phyloP scores from a whole-genome alignment of 2,113 vertebrate species.

The Otolemur garnettii region DNA sequence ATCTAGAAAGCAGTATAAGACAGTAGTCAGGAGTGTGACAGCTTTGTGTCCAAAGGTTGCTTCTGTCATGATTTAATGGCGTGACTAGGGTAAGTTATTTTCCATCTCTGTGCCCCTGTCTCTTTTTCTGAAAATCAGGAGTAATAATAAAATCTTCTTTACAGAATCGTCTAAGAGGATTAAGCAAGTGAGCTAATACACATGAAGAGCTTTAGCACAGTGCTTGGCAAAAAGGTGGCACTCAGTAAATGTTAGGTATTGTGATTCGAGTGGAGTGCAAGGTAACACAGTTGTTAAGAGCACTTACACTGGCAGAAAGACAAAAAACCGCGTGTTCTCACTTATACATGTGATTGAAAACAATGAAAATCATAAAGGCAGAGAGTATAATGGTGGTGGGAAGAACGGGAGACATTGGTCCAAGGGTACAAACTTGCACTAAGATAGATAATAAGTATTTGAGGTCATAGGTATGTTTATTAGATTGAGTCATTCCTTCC shows the following conservation, averaged over 20 bases:
- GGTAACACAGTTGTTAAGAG: slow-evolving; percentile 11
- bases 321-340: neutral
- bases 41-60: neutral
- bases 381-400: neutral
- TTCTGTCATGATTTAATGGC: slow-evolving; percentile 7
- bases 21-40: neutral
- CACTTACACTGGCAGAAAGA: neutral
- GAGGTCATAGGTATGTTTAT: neutral
- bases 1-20: neutral
- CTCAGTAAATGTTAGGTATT: slow-evolving; percentile 49
- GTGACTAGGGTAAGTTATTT: slow-evolving; percentile 37
- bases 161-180: slow-evolving; percentile 48
- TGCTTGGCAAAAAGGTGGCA: neutral
- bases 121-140: slow-evolving; percentile 32
- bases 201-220: neutral
- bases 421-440: neutral
- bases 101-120: neutral
- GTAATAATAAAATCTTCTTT: slow-evolving; percentile 59
- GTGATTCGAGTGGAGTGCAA: neutral
- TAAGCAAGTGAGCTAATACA: slow-evolving; percentile 23
- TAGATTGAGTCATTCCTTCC: neutral
- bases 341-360: neutral
- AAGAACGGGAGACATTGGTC: neutral
- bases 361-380: neutral
- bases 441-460: neutral